A percentile compares a stretch with the other conserved stretches of the same genome.
Conservation (phyloP, 1,140 invertebrate species). For the Trissolcus basalis region DNA sequence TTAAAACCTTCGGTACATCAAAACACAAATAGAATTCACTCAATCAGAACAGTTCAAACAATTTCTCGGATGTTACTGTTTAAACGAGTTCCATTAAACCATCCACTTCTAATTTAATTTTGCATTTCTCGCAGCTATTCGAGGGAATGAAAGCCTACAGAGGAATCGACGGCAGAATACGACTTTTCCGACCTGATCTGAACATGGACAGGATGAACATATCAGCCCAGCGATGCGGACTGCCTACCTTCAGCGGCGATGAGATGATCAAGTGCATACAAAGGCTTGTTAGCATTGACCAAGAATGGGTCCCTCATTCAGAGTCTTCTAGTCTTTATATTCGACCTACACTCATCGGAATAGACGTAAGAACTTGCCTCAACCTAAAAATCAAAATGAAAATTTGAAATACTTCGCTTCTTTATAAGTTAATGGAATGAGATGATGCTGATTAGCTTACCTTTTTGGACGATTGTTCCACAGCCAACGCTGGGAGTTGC, state of each 20-base stretch:
- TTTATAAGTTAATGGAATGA: too few species aligned
- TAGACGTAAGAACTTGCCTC: conserved; percentile 84
- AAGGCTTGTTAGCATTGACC: conserved; percentile 92
- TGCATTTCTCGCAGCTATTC: conserved; percentile 84
- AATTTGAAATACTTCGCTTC: neutral
- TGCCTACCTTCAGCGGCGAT: conserved; percentile 92
- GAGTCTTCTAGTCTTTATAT: conserved; percentile 94
- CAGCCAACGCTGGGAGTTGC: conserved; percentile 94
- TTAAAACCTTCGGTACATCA: too few species aligned
- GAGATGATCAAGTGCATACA: conserved; percentile 93
- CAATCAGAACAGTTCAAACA: too few species aligned
- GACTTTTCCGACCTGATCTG: conserved; percentile 95
- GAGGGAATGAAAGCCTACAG: conserved; percentile 99
- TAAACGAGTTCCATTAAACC: too few species aligned
- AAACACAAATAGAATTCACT: too few species aligned
- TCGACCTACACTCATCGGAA: conserved; percentile 96
- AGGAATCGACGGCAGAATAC: conserved; percentile 93
- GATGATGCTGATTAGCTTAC: neutral
- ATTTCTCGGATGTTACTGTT: too few species aligned
- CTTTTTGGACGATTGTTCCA: neutral
- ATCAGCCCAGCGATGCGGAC: conserved; percentile 87
- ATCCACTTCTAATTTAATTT: too few species aligned
- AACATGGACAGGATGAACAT: conserved; percentile 96
- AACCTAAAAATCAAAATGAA: neutral
- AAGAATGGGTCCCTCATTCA: conserved; percentile 97